These are phyloP conservation scores for Esox masquinongy DNA, from an alignment of 2,797 vertebrate genomes.

Conservation along the genomic window DNA sequence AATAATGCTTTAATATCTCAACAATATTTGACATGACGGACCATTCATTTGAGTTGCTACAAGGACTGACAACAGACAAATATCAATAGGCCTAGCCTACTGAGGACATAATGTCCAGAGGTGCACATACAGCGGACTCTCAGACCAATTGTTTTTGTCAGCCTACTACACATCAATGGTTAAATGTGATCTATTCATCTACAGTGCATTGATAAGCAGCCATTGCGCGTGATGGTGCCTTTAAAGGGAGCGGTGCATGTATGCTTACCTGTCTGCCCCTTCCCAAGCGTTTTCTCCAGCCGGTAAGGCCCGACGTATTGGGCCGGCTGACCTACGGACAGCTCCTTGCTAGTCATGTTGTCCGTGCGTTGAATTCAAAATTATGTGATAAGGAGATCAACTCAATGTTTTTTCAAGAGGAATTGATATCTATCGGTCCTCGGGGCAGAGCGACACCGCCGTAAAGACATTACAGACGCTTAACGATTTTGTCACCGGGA, in stretches of 20 bases:
- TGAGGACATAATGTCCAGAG: not conserved
- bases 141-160: not conserved
- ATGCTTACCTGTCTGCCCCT: conserved; percentile 89
- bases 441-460: conserved; percentile 51
- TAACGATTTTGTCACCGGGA: conserved; percentile 18
- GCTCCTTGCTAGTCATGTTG: conserved; percentile 83
- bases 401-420: conserved; percentile 48
- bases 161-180: not conserved
- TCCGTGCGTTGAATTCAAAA: conserved; percentile 19
- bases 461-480: conserved; percentile 64
- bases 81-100: not conserved
- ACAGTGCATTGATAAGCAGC: not conserved
- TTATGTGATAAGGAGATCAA: conserved; percentile 40
- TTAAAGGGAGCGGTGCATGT: not conserved
- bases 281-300: conserved; percentile 92
- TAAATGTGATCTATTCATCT: not conserved
- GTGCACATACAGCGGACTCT: not conserved
- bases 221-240: not conserved
- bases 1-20: not conserved
- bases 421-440: conserved; percentile 52
- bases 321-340: conserved; percentile 77
- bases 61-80: not conserved
- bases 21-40: not conserved
- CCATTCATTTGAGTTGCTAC: not conserved
- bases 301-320: conserved; percentile 93